Evolutionary conservation across 2,888 invertebrate species (phyloP).

Genomic region (Helobdella robusta): DNA sequence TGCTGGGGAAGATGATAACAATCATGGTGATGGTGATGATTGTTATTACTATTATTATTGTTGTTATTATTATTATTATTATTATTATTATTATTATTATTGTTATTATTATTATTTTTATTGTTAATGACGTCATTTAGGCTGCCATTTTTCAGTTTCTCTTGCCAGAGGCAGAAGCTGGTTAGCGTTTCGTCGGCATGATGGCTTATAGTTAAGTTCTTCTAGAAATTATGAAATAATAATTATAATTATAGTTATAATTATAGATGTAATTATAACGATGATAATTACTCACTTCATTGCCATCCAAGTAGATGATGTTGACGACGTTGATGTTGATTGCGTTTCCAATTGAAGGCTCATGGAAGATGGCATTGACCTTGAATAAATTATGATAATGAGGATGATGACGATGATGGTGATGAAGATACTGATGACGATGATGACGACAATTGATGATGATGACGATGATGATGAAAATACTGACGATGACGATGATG

Average conservation of each 20-base stretch:
- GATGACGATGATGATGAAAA: no score
- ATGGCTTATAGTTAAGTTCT: constrained; percentile 50
- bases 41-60: constrained; percentile 70
- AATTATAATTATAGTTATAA: no score
- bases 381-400: constrained; percentile 33
- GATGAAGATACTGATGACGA: not conserved
- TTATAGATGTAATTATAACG: no score
- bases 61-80: not conserved
- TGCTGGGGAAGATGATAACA: constrained; percentile 61
- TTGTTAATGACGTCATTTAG: constrained; percentile 56
- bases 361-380: constrained; percentile 46
- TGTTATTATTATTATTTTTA: constrained; percentile 68
- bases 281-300: constrained; percentile 45
- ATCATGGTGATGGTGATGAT: constrained; percentile 63
- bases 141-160: constrained; percentile 43
- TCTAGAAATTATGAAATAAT: constrained; percentile 34
- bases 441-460: no score
- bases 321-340: constrained; percentile 80
- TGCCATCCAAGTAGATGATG: constrained; percentile 65
- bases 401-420: no score
- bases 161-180: constrained; percentile 78
- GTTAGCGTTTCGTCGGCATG: constrained; percentile 73
- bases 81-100: constrained; percentile 63
- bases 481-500: no score
- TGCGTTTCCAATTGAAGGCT: constrained; percentile 75